phyloP scores from a whole-genome alignment of 2,113 vertebrate genomes.

The Lathamus discolor region DNA sequence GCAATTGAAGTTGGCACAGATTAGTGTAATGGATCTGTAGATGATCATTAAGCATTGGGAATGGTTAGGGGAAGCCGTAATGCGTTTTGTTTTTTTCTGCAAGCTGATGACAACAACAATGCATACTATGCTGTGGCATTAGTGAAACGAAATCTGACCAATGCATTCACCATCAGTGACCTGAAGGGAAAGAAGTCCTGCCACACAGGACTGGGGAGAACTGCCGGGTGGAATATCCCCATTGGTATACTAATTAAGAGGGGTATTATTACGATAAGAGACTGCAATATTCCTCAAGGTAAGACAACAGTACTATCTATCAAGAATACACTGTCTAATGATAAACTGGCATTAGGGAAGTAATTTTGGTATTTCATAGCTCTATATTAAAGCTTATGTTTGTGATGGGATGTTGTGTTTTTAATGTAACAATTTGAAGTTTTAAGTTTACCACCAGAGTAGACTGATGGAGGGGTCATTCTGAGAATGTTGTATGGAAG shows the following conservation, averaged over 20 bases:
- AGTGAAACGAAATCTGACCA: conserved; percentile 73
- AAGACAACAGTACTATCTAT: not conserved
- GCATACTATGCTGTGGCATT: conserved; percentile 88
- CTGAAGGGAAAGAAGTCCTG: conserved; percentile 86
- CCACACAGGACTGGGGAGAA: conserved; percentile 83
- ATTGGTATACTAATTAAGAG: conserved; percentile 79
- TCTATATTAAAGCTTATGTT: not conserved
- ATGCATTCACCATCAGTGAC: conserved; percentile 81
- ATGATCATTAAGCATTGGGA: not conserved
- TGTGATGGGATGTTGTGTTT: not conserved
- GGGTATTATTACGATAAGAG: conserved; percentile 78
- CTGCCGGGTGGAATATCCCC: conserved; percentile 89
- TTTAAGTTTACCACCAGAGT: not conserved
- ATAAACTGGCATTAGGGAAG: not conserved
- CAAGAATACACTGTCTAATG: not conserved
- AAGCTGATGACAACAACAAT: conserved; percentile 76
- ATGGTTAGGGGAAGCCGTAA: not conserved
- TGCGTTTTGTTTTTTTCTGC: not conserved
- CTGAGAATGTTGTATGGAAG: fast-evolving
- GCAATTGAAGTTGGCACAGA: not conserved
- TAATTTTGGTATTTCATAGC: not conserved
- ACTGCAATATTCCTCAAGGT: conserved; percentile 87
- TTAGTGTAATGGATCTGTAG: not conserved
- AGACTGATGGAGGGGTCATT: not conserved
- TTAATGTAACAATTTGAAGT: not conserved